Conservation (phyloP, 2,888 invertebrate species). For the Nephrotoma guestfalica region DNA sequence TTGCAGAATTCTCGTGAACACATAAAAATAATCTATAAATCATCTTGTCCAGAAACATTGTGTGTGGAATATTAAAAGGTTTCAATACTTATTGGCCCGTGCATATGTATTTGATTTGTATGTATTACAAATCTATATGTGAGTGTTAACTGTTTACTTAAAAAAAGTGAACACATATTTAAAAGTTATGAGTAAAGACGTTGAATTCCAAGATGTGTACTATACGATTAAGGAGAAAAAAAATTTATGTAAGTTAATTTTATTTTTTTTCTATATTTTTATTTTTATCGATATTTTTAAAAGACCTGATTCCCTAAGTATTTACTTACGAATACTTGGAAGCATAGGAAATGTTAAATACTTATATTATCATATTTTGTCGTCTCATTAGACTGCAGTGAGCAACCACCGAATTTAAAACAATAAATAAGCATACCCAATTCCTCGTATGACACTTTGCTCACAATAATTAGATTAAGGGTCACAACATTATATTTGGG, state of each 20-base stretch:
- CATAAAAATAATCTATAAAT: too few relatives aligned
- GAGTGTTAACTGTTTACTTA: too few relatives aligned
- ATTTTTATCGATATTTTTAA: neutral
- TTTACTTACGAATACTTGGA: neutral
- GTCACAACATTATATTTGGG: too few relatives aligned
- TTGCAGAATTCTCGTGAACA: too few relatives aligned
- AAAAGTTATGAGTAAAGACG: slow-evolving; percentile 19
- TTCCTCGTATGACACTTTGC: too few relatives aligned
- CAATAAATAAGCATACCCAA: neutral
- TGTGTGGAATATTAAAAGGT: too few relatives aligned
- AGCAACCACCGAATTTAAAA: neutral
- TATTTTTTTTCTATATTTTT: neutral
- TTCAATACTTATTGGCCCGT: too few relatives aligned
- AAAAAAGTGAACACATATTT: too few relatives aligned
- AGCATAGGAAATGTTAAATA: neutral
- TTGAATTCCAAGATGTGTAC: slow-evolving; percentile 31
- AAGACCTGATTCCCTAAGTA: neutral
- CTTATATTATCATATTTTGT: neutral
- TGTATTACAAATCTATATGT: too few relatives aligned
- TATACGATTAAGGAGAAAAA: slow-evolving; percentile 25
- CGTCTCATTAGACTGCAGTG: neutral
- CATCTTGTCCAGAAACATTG: too few relatives aligned
- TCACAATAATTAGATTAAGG: too few relatives aligned
- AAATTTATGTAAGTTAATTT: slow-evolving; percentile 22
- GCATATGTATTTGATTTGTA: too few relatives aligned